Percentiles rank a stretch among this genome's conserved stretches.
These are phyloP conservation scores for Semibalanus balanoides DNA, from an alignment of 1,140 invertebrate genomes.

Conservation along the genomic window DNA sequence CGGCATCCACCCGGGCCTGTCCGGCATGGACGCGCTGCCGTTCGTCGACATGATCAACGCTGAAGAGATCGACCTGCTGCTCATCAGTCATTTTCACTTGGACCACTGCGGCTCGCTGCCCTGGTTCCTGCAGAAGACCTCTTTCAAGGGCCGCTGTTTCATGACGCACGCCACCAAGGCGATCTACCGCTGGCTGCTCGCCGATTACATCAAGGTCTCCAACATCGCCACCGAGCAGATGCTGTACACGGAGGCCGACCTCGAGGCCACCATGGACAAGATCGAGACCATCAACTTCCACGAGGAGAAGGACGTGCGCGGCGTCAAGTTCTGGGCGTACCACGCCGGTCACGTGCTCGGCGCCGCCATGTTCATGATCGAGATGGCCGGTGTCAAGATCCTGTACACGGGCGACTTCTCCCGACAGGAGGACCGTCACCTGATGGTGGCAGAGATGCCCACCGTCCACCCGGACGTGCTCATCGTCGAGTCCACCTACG, in stretches of 20 bases:
- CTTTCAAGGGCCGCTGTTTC: slow-evolving; percentile 93
- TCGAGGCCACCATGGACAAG: slow-evolving; percentile 95
- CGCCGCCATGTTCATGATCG: slow-evolving; percentile 99
- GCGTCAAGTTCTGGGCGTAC: slow-evolving; percentile 96
- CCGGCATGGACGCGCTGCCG: slow-evolving; percentile 92
- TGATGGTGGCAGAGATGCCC: slow-evolving; percentile 98
- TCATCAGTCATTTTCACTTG: slow-evolving; percentile 97
- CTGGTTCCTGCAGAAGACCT: slow-evolving; percentile 95
- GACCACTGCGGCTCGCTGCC: slow-evolving; percentile 97
- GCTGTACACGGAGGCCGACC: slow-evolving; percentile 92
- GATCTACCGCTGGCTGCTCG: slow-evolving; percentile 95
- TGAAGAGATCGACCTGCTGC: slow-evolving; percentile 75
- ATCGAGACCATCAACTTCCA: slow-evolving; percentile 98
- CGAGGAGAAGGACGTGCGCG: slow-evolving; percentile 93
- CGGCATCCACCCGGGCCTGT: slow-evolving; percentile 95
- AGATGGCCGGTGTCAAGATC: slow-evolving; percentile 94
- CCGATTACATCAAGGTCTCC: slow-evolving; percentile 98
- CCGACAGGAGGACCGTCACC: slow-evolving; percentile 93
- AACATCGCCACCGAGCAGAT: slow-evolving; percentile 95
- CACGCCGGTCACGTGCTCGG: slow-evolving; percentile 97
- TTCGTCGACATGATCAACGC: slow-evolving; percentile 96
- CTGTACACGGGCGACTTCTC: slow-evolving; percentile 98
- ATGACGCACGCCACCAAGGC: slow-evolving; percentile 99
- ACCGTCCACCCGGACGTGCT: slow-evolving; percentile 88
- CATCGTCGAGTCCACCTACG: slow-evolving; percentile 89